Evolutionary conservation across 2,888 invertebrate genomes (phyloP).

Genomic region (Branchipolynoe longqiensis): DNA sequence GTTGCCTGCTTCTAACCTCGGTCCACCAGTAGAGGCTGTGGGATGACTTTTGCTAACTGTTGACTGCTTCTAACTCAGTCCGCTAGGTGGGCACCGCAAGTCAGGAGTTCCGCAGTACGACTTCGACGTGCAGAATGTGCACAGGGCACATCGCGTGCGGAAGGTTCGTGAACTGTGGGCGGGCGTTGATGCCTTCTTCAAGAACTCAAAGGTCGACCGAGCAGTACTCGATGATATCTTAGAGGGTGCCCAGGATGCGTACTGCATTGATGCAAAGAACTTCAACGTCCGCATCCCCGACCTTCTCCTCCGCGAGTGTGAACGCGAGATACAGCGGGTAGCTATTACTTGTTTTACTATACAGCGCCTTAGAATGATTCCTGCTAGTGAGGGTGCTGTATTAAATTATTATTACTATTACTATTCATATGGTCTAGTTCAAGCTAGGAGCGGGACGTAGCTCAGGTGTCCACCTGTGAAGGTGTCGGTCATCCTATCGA

Average conservation of each 20-base stretch:
- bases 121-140: constrained; percentile 71
- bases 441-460: too few species aligned
- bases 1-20: too few species aligned
- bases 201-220: constrained; percentile 68
- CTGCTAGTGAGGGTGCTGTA: too few species aligned
- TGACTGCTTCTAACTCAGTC: constrained; percentile 15
- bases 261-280: constrained; percentile 72
- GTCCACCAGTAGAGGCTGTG: too few species aligned
- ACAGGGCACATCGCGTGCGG: constrained; percentile 74
- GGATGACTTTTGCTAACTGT: too few species aligned
- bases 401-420: too few species aligned
- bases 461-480: too few species aligned
- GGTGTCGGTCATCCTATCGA: too few species aligned
- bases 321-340: constrained; percentile 78
- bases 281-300: constrained; percentile 77
- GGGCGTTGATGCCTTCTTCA: constrained; percentile 71
- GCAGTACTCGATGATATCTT: constrained; percentile 77
- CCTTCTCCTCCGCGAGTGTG: constrained; percentile 76
- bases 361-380: too few species aligned
- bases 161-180: constrained; percentile 77
- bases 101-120: constrained; percentile 70
- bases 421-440: too few species aligned
- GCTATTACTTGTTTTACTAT: too few species aligned
- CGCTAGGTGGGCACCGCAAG: constrained; percentile 22
- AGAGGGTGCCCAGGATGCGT: constrained; percentile 71